Base-by-base conservation (phyloP, 2,113 vertebrate genomes). In the Vicugna pacos region DNA sequence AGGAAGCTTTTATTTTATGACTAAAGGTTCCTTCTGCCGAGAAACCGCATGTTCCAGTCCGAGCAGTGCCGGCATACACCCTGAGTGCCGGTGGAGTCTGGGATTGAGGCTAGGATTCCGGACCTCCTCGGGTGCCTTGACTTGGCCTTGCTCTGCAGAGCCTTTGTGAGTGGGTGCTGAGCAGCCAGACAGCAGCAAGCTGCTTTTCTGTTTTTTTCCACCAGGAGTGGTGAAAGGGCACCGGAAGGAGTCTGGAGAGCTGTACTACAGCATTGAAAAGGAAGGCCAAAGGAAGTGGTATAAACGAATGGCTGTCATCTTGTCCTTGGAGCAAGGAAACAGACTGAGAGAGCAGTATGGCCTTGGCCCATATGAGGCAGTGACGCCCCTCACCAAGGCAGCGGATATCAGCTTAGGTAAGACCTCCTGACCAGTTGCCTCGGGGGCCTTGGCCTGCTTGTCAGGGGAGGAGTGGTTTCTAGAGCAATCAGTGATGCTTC, bases 381-480 rank as follows among this genome's bases (percentile, higher is more conserved):
- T 98, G 64, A 99, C 99, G 0, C 99, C 99, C 0, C 98, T 99
- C 94, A 97, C 99, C 96, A 99, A 99, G 98, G 99, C 99, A 79
- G 99, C 99, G 2, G 99, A 99, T 98, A 99, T 99, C 98, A 99
- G 99, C 97, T 99, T 99, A 0, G 99, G 99, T 99, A 95, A 98
- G 95, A 48, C 50, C 73, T 92, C 65, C n/a, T 75, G 32, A 82
- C 22, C 65, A 73, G 3, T 11, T 90, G 7, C 9, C 54, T 28
- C 5, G 8, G 60, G 52, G n/a, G 4, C 48, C 10, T 10, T 70
- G 22, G 42, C 22, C 42, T 92, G 13, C 73, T 50, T 65, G n/a
- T 70, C 6, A 35, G 76, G 32, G 50, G 48, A 69, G 26, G 22
- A 22, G 69, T 15, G 14, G 7, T 62, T 92, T 90, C 9, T 81